Evolutionary conservation across 2,797 vertebrate genomes (phyloP), one percentile per base, ranked within the genome.

Genomic region (Leucoraja ocellata): DNA sequence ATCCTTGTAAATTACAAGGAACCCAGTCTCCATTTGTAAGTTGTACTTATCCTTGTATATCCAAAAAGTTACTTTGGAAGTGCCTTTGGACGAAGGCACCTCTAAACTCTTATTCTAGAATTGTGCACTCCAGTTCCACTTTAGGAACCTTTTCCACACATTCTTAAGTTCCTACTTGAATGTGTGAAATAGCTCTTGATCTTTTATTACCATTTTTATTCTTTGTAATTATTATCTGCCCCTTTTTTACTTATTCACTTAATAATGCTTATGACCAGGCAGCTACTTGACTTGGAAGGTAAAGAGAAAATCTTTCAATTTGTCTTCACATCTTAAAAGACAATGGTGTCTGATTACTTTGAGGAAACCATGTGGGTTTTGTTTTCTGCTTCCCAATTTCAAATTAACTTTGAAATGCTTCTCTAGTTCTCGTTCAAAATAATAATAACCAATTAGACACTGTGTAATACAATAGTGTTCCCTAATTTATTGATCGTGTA

Each of bases 1-100:
- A 94, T 95, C 93, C 76, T n/a, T 0, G 96, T 98, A 78, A 97
- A 94, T 96, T 99, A 99, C 92, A 99, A 98, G 94, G 98, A 99
- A 71, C 99, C 98, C 0, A 97, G 96, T 0, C 94, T 98, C 54
- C 90, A 0, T 10, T 94, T 84, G 98, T 98, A 95, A 95, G 98
- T 95, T 79, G 39, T 65, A 91, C 63, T 73, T 77, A 58, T 36
- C 80, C 21, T 8, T 93, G 10, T 81, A 80, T 2, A 0, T 93
- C 84, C 32, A 32, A 93, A 36, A 65, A 18, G 28, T n/a, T 13
- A 58, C 0, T 16, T 13, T 11, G 61, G 25, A 21, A 36, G 21
- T 63, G 4, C 3, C n/a, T 36, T 88, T 13, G 28, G 32, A 32
- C 25, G 4, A 32, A 63, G 7, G 28, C n/a, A 25, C 10, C 21